Percentiles rank a stretch among this genome's conserved stretches.
Conservation (phyloP, 2,113 vertebrate genomes). For the Stegastes partitus region DNA sequence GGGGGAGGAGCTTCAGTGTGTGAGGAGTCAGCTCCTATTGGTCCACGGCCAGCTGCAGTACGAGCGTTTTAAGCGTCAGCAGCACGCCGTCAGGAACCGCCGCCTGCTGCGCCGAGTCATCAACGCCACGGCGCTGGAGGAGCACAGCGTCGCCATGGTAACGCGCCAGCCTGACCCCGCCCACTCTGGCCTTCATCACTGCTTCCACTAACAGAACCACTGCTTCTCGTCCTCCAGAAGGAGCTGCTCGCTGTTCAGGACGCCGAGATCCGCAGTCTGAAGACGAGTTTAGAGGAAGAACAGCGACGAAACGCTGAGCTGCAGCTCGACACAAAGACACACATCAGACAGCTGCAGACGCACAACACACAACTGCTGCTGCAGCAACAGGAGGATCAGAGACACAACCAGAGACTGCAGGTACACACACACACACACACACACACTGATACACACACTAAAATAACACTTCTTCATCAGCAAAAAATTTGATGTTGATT, state of each 20-base stretch:
- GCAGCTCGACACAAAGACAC: constrained; percentile 85
- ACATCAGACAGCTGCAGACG: constrained; percentile 32
- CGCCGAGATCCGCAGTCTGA: constrained; percentile 89
- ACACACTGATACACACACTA: background rate
- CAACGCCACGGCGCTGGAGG: constrained; percentile 91
- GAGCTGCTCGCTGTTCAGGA: constrained; percentile 92
- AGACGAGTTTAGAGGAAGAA: constrained; percentile 91
- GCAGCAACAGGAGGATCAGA: constrained; percentile 83
- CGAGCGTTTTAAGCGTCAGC: constrained; percentile 95
- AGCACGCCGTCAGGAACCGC: constrained; percentile 94
- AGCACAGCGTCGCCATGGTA: constrained; percentile 94
- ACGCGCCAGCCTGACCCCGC: constrained; percentile 32
- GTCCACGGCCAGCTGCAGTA: constrained; percentile 94
- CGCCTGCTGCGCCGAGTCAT: constrained; percentile 92
- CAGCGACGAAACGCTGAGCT: constrained; percentile 85
- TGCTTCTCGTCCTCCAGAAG: constrained; percentile 82
- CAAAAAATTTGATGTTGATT: too few species aligned
- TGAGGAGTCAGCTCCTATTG: constrained; percentile 91
- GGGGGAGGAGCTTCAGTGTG: constrained; percentile 90
- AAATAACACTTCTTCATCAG: background rate
- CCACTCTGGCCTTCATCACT: background rate
- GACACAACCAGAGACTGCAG: constrained; percentile 79
- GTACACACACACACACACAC: constrained; percentile 41
- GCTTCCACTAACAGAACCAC: too few species aligned
- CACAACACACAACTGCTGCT: constrained; percentile 62